Percentiles rank a stretch among this genome's conserved stretches.
Evolutionary conservation across 2,113 vertebrate genomes (phyloP).

Genomic region (Sphaerodactylus townsendi): DNA sequence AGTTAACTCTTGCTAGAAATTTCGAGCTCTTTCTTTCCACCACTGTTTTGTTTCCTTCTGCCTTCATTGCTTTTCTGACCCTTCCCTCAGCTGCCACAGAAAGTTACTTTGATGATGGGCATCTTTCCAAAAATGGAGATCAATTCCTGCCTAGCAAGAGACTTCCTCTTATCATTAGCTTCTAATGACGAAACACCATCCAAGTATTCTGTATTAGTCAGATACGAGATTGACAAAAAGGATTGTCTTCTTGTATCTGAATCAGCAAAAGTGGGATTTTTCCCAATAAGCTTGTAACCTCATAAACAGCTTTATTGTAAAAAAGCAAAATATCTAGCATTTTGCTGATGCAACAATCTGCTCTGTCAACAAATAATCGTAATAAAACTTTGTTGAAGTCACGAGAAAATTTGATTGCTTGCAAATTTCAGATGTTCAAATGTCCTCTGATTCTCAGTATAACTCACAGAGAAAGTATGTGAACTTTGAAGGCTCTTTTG

Average conservation of each 20-base stretch:
- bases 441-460: neutral
- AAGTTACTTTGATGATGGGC: too few species aligned
- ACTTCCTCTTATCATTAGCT: too few species aligned
- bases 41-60: too few species aligned
- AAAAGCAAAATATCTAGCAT: conserved; percentile 1
- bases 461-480: neutral
- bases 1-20: too few species aligned
- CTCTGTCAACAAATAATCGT: conserved; percentile 2
- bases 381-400: neutral
- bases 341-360: neutral
- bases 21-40: too few species aligned
- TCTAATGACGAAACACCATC: too few species aligned
- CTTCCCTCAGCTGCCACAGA: too few species aligned
- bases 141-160: too few species aligned
- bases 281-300: neutral
- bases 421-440: neutral
- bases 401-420: neutral
- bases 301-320: neutral
- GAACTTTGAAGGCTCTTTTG: neutral
- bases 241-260: neutral
- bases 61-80: too few species aligned
- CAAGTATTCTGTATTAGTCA: too few species aligned
- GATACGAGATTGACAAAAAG: neutral
- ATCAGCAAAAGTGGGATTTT: neutral
- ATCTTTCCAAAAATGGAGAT: too few species aligned